A percentile compares a stretch with the other conserved stretches of the same genome.
These are phyloP conservation scores for Pollenia griseotomentosa DNA, from an alignment of 2,888 invertebrate genomes.

Conservation along the genomic window DNA sequence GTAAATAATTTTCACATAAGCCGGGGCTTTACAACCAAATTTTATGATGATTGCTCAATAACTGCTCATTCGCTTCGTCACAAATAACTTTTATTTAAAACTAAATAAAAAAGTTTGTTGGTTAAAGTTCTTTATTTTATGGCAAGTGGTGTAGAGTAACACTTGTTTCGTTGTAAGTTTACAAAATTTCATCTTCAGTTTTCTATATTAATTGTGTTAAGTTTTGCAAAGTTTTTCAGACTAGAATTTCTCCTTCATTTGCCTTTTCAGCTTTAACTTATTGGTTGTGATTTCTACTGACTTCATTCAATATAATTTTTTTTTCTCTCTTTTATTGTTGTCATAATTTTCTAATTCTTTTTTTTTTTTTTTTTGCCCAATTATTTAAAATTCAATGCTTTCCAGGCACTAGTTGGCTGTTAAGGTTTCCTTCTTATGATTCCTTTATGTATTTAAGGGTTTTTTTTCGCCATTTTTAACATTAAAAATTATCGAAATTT, in stretches of 20 bases:
- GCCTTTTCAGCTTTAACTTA: conserved; percentile 16
- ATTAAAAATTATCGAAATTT: conserved; percentile 37
- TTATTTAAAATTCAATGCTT: conserved; percentile 19
- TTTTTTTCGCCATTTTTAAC: neutral
- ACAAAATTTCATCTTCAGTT: conserved; percentile 2
- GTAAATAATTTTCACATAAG: too few species aligned
- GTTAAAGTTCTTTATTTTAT: too few species aligned
- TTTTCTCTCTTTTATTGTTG: conserved; percentile 2
- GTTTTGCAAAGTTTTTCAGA: conserved; percentile 46
- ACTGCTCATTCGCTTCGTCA: too few species aligned
- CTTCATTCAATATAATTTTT: neutral
- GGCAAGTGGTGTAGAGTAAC: too few species aligned
- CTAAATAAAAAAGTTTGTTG: too few species aligned
- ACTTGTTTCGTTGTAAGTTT: neutral
- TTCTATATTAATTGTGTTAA: conserved; percentile 52
- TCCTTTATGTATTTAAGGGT: neutral
- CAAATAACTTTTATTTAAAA: too few species aligned
- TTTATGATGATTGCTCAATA: too few species aligned
- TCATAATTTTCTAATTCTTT: conserved; percentile 27
- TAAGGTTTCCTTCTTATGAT: neutral
- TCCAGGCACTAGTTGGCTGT: conserved; percentile 17
- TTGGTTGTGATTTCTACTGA: conserved; percentile 20
- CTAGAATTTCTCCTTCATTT: neutral
- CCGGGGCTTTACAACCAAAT: too few species aligned
- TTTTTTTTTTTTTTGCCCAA: neutral